Evolutionary conservation across 2,797 vertebrate species (phyloP).

Genomic region (Pipistrellus nathusii): DNA sequence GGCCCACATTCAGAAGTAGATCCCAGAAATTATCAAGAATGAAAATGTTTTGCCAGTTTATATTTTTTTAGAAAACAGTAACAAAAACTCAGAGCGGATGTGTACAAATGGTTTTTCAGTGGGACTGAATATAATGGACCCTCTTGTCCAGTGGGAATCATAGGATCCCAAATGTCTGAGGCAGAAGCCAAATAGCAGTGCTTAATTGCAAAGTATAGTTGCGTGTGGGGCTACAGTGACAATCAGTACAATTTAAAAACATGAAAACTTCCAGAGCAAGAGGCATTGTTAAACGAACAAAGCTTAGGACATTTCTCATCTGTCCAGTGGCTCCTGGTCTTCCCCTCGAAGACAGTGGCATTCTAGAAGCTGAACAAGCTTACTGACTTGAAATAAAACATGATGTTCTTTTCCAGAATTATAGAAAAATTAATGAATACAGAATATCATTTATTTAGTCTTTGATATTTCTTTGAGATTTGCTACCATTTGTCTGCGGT

Average conservation of each 20-base stretch:
- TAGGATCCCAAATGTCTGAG: neutral
- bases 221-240: neutral
- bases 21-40: neutral
- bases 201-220: neutral
- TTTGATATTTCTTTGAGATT: constrained; percentile 4
- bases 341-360: neutral
- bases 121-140: neutral
- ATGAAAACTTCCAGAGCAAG: constrained; percentile 16
- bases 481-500: neutral
- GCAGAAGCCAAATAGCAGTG: neutral
- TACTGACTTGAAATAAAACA: constrained; percentile 50
- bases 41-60: neutral
- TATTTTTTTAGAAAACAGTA: neutral
- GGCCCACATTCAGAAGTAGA: neutral
- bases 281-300: neutral
- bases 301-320: neutral
- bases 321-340: neutral
- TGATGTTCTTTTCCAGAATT: constrained; percentile 41
- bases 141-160: neutral
- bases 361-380: neutral
- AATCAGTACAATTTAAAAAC: neutral
- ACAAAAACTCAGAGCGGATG: neutral
- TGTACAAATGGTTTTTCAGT: neutral
- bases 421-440: constrained; percentile 28
- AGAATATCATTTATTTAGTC: constrained; percentile 17